These are phyloP conservation scores for Drosophila pachea DNA, from an alignment of 1,140 invertebrate species.

Conservation along the genomic window DNA sequence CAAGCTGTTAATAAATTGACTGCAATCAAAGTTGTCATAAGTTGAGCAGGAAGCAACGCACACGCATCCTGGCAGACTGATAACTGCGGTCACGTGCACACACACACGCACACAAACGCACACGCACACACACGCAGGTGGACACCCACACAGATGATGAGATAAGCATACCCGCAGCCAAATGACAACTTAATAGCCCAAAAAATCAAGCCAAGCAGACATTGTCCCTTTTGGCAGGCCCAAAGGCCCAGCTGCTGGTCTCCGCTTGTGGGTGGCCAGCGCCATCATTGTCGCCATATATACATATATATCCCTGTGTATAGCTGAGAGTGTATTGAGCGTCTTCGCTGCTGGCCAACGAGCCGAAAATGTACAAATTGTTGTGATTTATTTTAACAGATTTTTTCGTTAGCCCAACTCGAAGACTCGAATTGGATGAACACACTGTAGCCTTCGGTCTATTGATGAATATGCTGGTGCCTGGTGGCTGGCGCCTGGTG, in stretches of 20 bases:
- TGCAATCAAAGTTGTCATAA: constrained; percentile 76
- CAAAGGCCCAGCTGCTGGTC: constrained; percentile 41
- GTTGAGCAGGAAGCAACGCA: constrained; percentile 58
- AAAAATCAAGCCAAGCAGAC: constrained; percentile 63
- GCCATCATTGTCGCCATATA: constrained; percentile 49
- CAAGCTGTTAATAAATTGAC: constrained; percentile 71
- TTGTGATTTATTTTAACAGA: constrained; percentile 77
- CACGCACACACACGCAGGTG: background rate
- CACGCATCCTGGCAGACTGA: constrained; percentile 41
- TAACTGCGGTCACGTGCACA: constrained; percentile 59
- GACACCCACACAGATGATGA: background rate
- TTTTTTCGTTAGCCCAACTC: constrained; percentile 69
- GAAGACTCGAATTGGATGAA: constrained; percentile 15
- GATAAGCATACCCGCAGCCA: constrained; percentile 48
- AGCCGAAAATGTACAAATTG: constrained; percentile 76
- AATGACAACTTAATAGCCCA: constrained; percentile 73
- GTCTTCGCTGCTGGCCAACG: constrained; percentile 48
- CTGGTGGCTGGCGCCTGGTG: constrained; percentile 35
- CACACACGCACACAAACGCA: background rate
- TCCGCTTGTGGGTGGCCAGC: constrained; percentile 52
- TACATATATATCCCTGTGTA: too few relatives aligned
- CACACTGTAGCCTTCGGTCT: constrained; percentile 51
- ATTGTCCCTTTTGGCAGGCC: constrained; percentile 51
- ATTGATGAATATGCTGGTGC: constrained; percentile 72
- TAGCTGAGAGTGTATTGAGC: background rate